These are phyloP conservation scores for Drepana arcuata DNA, from an alignment of 1,140 invertebrate genomes.

Conservation along the genomic window DNA sequence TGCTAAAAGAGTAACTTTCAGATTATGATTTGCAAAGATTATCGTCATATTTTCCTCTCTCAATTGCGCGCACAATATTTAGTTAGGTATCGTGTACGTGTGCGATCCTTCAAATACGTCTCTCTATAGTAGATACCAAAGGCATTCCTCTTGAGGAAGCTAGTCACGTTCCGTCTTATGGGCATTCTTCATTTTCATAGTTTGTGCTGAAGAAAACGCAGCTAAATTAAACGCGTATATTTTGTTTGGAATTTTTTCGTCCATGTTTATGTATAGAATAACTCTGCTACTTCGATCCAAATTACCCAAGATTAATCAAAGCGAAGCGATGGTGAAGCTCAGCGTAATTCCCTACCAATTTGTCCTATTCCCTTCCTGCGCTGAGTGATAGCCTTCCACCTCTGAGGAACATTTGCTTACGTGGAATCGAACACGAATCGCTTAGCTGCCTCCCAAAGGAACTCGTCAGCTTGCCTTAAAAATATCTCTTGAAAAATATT, in stretches of 20 bases:
- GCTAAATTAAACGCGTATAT: conserved; percentile 1
- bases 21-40: no score
- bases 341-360: conserved; percentile 26
- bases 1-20: no score
- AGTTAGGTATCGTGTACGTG: conserved; percentile 1
- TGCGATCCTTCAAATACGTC: conserved; percentile 9
- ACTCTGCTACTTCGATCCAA: conserved; percentile 9
- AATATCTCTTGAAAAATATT: conserved; percentile 3
- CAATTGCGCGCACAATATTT: no score
- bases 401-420: conserved; percentile 45
- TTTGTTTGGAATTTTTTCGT: conserved; percentile 11
- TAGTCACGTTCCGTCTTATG: conserved; percentile 20
- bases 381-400: conserved; percentile 54
- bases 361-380: conserved; percentile 28
- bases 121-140: conserved; percentile 20
- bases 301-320: conserved; percentile 19
- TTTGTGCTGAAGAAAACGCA: conserved; percentile 3
- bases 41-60: no score
- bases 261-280: conserved; percentile 3
- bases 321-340: conserved; percentile 58
- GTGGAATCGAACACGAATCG: conserved; percentile 61
- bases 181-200: conserved; percentile 20
- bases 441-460: conserved; percentile 59
- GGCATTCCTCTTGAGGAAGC: conserved; percentile 14
- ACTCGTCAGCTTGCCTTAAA: conserved; percentile 20